Evolutionary conservation across 1,140 invertebrate genomes (phyloP), one percentile per base, ranked within the genome.

Genomic region (Anagrus nilaparvatae): DNA sequence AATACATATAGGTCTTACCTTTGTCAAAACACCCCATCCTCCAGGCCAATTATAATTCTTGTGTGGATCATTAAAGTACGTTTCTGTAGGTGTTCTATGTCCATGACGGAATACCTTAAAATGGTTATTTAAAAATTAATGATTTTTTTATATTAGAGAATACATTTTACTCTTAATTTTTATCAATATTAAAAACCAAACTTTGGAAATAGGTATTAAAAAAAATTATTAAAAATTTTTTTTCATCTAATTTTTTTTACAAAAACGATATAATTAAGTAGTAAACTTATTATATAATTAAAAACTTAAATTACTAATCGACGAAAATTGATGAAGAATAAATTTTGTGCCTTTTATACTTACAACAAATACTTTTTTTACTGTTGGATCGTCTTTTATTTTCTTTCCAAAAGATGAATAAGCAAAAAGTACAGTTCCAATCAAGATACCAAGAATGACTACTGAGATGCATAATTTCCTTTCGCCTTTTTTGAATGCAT

Each of bases 51-150:
- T 53, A 40, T 78, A 74, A 51, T 77, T 69, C 51, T 72, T 75
- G 49, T 81, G 70, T 4, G 80, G 80, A 67, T 87, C 84, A 54
- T 73, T 82, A 25, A 75, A 75, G 48, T 83, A 88, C 4, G 73
- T 70, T 27, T 61, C 51, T 4, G 75, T 73, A 4, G 84, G 85
- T 29, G 73, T 77, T 54, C 84, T 68, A 46, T 83, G 82, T 21
- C 84, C 84, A 72, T 88, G 84, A 13, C 82, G 72, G 51, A 81
- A 84, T 29, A 84, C 43, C 81, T 83, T 51, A 8, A 63, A 68
- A 17, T 12, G 25, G n/a, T 39, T 10, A 34, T 34, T 34, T n/a
- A 34, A 16, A 34, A 34, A 19, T 34, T 17, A 18, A 20, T 10
- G 9, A 27, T 34, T 12, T 14, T 3, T 20, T 37, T 32, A 29